These are phyloP conservation scores for Peromyscus leucopus DNA, from an alignment of 2,113 vertebrate species.

Conservation along the genomic window DNA sequence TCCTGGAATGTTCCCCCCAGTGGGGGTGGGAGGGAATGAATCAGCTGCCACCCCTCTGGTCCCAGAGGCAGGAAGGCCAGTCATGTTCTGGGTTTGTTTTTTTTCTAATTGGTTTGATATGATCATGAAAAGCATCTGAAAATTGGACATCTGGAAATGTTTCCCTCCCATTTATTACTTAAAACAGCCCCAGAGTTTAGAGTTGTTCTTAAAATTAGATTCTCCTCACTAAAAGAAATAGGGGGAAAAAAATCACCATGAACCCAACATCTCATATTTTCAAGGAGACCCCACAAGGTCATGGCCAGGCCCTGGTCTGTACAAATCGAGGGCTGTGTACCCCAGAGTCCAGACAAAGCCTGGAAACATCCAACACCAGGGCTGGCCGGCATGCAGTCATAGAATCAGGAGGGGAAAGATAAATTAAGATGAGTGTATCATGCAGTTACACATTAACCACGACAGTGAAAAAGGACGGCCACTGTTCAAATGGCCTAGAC, in stretches of 20 bases:
- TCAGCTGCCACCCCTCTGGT: not conserved
- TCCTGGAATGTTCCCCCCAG: not conserved
- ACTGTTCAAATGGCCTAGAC: constrained; percentile 83
- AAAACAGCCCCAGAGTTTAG: constrained; percentile 76
- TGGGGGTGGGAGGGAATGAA: not conserved
- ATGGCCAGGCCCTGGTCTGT: not conserved
- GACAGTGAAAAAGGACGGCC: constrained; percentile 85
- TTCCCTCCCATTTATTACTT: constrained; percentile 79
- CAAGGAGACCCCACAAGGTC: constrained; percentile 67
- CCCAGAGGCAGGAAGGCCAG: constrained; percentile 44
- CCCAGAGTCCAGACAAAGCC: not conserved
- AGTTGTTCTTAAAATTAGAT: constrained; percentile 80
- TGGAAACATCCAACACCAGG: not conserved
- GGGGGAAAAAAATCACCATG: not conserved
- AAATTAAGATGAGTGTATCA: constrained; percentile 83
- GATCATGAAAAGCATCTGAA: constrained; percentile 78
- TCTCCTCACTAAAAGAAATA: constrained; percentile 73
- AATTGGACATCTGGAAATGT: constrained; percentile 82
- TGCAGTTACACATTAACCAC: constrained; percentile 82
- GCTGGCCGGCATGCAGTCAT: constrained; percentile 39
- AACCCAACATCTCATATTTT: constrained; percentile 21
- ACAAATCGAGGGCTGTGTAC: not conserved
- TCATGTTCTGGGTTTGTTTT: constrained; percentile 62
- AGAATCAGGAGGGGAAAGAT: constrained; percentile 74
- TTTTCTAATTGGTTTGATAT: constrained; percentile 80